A percentile compares a stretch with the other conserved stretches of the same genome.
Conservation (phyloP, 2,888 invertebrate species). For the Sussaba pulchella region DNA sequence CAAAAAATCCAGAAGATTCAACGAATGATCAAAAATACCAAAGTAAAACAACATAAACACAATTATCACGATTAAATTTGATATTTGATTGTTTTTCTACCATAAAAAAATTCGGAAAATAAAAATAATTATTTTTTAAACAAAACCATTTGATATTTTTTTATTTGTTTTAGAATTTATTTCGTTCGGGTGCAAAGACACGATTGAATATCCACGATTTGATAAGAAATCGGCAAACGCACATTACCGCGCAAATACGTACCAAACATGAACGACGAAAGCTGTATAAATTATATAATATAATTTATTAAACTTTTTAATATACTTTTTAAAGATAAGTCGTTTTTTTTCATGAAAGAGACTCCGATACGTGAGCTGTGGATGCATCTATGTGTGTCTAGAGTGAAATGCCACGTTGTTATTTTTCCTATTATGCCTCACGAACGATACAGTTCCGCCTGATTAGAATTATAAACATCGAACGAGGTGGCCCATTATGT, state of each 20-base stretch:
- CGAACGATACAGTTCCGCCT: conserved; percentile 72
- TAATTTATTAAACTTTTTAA: no score
- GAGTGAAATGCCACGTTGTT: conserved; percentile 31
- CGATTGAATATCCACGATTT: no score
- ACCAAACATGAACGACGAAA: no score
- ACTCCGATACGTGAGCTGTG: neutral
- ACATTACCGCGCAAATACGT: no score
- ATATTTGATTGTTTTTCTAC: neutral
- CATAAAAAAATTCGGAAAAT: neutral
- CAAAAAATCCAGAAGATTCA: neutral
- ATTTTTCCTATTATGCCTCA: conserved; percentile 49
- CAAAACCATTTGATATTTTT: no score
- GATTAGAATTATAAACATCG: conserved; percentile 80
- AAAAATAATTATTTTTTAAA: neutral
- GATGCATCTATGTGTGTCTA: conserved; percentile 4
- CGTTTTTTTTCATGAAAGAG: no score
- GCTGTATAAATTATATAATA: no score
- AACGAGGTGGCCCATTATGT: conserved; percentile 75
- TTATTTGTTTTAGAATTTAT: no score
- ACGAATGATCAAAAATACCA: neutral
- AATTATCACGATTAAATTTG: neutral
- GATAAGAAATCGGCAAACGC: no score
- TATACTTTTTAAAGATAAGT: no score
- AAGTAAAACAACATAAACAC: neutral
- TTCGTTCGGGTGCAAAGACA: no score